Evolutionary conservation across 2,888 invertebrate species (phyloP), one percentile per base, ranked within the genome.

Genomic region (Siphonodentalium dalli): DNA sequence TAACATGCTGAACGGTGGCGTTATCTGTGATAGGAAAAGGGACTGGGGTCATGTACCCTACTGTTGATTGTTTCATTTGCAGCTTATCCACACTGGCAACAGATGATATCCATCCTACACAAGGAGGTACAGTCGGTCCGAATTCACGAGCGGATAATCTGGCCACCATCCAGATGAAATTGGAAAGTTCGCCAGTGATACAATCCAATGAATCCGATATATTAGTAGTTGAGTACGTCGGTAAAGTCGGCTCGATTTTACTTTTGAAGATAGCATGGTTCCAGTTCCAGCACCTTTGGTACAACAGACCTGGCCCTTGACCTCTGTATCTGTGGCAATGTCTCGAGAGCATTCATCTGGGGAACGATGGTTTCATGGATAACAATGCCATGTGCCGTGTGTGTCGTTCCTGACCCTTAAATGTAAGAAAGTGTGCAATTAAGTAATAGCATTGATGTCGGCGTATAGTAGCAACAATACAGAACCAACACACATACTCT

Each of bases 11-110:
- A 3, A 58, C 54, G 11, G 58, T 58, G 43, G 41, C 13, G 33
- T 38, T 53, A 29, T 63, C 61, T 29, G 48, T 65, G 9, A 61
- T 49, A 6, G 60, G 44, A 11, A 38, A 33, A 52, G 54, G 50
- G 11, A 61, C 23, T 4, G 55, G 58, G 2, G 54, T 24, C 58
- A 58, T 54, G 33, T 61, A 65, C 13, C 54, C 58, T 4, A 56
- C 55, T 20, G 35, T 45, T 11, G 52, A 47, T 18, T 42, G 15
- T n/a, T n/a, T n/a, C n/a, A n/a, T n/a, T n/a, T n/a, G n/a, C n/a
- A n/a, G n/a, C n/a, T n/a, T n/a, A n/a, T n/a, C n/a, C n/a, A n/a
- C n/a, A n/a, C n/a, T n/a, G n/a, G n/a, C n/a, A n/a, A n/a, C n/a
- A 18, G 13, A 9, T 37, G 34, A 45, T 8, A 34, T 37, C 45